These are phyloP conservation scores for Ectemnius continuus DNA, from an alignment of 2,888 invertebrate species.

Conservation along the genomic window DNA sequence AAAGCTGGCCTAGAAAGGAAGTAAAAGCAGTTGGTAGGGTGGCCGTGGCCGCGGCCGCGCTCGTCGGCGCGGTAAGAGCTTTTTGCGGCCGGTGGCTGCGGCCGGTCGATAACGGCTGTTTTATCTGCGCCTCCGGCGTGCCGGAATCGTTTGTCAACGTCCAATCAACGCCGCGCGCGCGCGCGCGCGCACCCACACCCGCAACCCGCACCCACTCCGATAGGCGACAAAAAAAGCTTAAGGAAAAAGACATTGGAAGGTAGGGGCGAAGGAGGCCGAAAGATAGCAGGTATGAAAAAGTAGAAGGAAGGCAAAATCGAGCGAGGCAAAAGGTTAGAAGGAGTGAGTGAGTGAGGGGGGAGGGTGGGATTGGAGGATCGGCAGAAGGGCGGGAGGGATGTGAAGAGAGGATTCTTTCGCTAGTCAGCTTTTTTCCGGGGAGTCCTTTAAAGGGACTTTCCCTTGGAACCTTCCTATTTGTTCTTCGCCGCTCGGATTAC, in stretches of 20 bases:
- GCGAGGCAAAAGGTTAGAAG: no score
- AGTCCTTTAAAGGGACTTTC: slow-evolving; percentile 40
- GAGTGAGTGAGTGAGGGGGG: no score
- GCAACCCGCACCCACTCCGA: slow-evolving; percentile 6
- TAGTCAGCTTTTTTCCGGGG: slow-evolving; percentile 13
- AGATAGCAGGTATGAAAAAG: slow-evolving; percentile 27
- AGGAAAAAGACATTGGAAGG: slow-evolving; percentile 24
- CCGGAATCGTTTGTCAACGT: slow-evolving; percentile 73
- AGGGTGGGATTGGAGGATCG: no score
- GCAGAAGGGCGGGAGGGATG: not conserved
- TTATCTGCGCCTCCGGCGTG: slow-evolving; percentile 60
- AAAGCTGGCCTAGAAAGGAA: no score
- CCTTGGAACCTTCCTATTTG: slow-evolving; percentile 26
- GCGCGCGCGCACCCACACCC: no score
- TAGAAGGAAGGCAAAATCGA: not conserved
- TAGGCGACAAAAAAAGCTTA: slow-evolving; percentile 28
- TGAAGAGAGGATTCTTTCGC: slow-evolving; percentile 2
- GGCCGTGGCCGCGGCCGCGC: no score
- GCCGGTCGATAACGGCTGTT: slow-evolving; percentile 69
- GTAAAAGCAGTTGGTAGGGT: no score
- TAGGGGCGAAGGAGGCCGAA: slow-evolving; percentile 12
- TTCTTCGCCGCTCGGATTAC: slow-evolving; percentile 49
- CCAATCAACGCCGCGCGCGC: slow-evolving; percentile 68
- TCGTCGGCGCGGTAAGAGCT: slow-evolving; percentile 17
- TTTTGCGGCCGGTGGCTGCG: slow-evolving; percentile 38